phyloP scores from a whole-genome alignment of 2,888 invertebrate species.

The Andricus quercusramuli region DNA sequence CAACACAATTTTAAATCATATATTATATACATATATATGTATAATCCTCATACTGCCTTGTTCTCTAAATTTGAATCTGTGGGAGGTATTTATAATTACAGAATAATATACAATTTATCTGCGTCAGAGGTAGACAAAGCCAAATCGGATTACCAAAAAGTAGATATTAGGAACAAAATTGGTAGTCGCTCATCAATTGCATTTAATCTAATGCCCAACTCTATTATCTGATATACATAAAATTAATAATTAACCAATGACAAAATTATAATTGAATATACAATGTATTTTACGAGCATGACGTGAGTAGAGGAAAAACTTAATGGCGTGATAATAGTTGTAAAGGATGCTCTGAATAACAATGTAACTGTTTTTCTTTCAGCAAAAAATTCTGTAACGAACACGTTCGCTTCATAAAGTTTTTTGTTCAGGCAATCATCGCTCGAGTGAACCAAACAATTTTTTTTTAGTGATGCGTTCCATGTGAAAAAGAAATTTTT shows the following conservation, averaged over 20 bases:
- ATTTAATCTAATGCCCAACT: no score
- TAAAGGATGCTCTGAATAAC: slow-evolving; percentile 19
- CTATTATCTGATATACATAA: no score
- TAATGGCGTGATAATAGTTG: slow-evolving; percentile 3
- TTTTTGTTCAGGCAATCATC: slow-evolving; percentile 7
- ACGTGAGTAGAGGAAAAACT: not conserved
- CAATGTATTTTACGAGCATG: not conserved
- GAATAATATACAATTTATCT: no score
- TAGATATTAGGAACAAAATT: not conserved
- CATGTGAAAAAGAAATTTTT: not conserved
- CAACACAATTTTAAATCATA: not conserved
- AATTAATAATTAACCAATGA: not conserved
- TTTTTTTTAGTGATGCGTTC: not conserved
- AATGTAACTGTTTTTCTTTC: slow-evolving; percentile 10
- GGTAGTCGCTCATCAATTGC: no score
- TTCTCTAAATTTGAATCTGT: not conserved
- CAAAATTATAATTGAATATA: not conserved
- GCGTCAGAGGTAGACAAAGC: no score
- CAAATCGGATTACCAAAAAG: not conserved
- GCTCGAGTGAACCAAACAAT: not conserved
- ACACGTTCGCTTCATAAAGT: not conserved
- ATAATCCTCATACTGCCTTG: not conserved
- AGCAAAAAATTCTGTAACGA: not conserved
- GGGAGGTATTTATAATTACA: no score
- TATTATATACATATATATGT: not conserved